Evolutionary conservation across 2,113 vertebrate species (phyloP), one percentile per base, ranked within the genome.

Genomic region (Paratilapia polleni): DNA sequence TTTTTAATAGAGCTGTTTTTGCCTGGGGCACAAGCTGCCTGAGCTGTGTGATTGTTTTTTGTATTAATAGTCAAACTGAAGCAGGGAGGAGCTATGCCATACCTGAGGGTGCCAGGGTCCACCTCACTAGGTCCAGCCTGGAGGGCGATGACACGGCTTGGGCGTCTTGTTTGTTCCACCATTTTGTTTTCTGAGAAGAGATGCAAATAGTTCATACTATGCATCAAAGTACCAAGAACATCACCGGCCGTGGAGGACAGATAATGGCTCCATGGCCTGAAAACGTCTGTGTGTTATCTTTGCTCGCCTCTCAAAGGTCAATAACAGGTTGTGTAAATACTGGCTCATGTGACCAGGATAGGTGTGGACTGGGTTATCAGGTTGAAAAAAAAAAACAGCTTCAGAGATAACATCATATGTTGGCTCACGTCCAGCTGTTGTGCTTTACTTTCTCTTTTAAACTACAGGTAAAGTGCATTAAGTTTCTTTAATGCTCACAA

Each of bases 101-200:
- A 94, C 93, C 93, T 94, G 85, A 89, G 66, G 70, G 34, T 59
- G 20, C 75, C 59, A 15, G 88, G 34, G 76, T 88, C 89, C 68
- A 87, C 89, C 87, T 93, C 94, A 28, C 89, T 91, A 94, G 94
- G 94, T 92, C 95, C 95, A 95, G 95, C 94, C 95, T 91, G 94
- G 91, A 92, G 89, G 78, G 84, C 86, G 15, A 90, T 88, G 8
- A 78, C 91, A 11, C 31, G 88, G 24, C 70, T 87, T 2, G 57
- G 74, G 61, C 79, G 64, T 86, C 93, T 93, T 28, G 87, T 93
- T 82, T 95, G 94, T 75, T 94, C 94, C 90, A 95, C 95, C 95
- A 95, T 96, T 19, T 85, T 94, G 82, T 87, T 88, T 83, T 78
- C 95, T 96, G 84, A 34, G 24, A 31, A 79, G 28, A 87, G 6